Percentiles rank a stretch among this genome's conserved stretches.
These are phyloP conservation scores for Kuschelorhynchus macadamiae DNA, from an alignment of 2,888 invertebrate species.

Conservation along the genomic window DNA sequence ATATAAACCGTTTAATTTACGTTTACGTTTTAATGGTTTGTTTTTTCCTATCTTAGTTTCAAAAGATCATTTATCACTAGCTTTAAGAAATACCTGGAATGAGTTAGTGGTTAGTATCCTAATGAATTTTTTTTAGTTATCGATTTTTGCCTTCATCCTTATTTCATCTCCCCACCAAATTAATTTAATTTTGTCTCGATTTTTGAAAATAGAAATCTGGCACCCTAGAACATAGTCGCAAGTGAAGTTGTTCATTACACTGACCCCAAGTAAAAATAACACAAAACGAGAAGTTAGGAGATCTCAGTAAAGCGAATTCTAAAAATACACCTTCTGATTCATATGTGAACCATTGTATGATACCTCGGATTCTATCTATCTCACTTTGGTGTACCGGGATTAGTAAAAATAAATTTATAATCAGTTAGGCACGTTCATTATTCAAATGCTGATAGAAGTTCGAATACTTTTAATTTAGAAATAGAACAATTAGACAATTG, in stretches of 20 bases:
- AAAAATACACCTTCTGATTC: constrained; percentile 44
- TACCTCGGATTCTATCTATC: constrained; percentile 14
- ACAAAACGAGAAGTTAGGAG: constrained; percentile 28
- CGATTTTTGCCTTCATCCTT: no score
- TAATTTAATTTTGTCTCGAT: not conserved
- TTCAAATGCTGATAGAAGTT: no score
- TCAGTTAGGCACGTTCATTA: constrained; percentile 2
- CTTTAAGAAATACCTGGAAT: no score
- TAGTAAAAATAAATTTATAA: constrained; percentile 1
- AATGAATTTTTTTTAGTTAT: no score
- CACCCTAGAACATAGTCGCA: constrained; percentile 7
- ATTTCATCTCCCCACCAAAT: no score
- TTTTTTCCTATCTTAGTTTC: no score
- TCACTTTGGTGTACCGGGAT: not conserved
- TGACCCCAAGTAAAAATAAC: constrained; percentile 37
- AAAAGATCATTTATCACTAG: no score
- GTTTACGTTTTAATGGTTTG: no score
- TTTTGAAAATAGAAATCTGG: not conserved
- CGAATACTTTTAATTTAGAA: no score
- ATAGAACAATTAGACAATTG: no score
- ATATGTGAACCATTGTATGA: constrained; percentile 41
- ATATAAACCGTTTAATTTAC: no score
- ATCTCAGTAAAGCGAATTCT: constrained; percentile 35
- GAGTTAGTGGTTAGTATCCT: no score
- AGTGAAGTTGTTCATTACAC: constrained; percentile 35